Base-by-base conservation (phyloP, 2,113 vertebrate genomes). In the Lamprologus sp. region DNA sequence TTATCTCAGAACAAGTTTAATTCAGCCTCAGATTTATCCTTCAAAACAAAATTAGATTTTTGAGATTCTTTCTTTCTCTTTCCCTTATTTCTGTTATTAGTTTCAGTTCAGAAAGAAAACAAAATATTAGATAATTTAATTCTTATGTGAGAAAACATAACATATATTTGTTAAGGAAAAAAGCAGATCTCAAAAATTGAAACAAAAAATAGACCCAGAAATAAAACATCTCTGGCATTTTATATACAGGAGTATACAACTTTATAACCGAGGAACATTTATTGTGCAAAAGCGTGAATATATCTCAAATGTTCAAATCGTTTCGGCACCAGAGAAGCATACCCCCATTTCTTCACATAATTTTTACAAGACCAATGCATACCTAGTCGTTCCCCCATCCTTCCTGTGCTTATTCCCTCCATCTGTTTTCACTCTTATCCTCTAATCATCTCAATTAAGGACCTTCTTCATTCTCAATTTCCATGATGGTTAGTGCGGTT, bases 371-470 rank as follows among this genome's bases (percentile, higher is more conserved):
- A 47, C 65, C 73, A 47, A 81, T 75, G n/a, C 84, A 49, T 49
- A 77, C 65, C 28, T 79, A 53, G 19, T 23, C 45, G 5, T 5
- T 40, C 35, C 7, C 35, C 79, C n/a, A 28, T 17, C 23, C 49
- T 28, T 86, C 56, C 81, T 60, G 68, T n/a, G 7, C 56, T 86
- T 55, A 84, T 80, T 84, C 85, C 55, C 81, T 90, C 90, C 85
- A 89, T 94, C 90, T 94, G 95, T 89, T 95, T 93, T 89, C 94
- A 87, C 92, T 89, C 90, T 88, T 42, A 4, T 90, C 81, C 75
- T 83, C 91, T 96, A 94, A 95, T 95, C 85, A 75, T 88, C 89
- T 95, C 95, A 93, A 95, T 96, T 96, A 96, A 91, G 92, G 84
- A 88, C 54, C 84, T 10, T 83, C 88, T 89, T 87, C 73, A 42